These are phyloP conservation scores for Petrocephalus microphthalmus DNA, from an alignment of 2,113 vertebrate species.

Conservation along the genomic window DNA sequence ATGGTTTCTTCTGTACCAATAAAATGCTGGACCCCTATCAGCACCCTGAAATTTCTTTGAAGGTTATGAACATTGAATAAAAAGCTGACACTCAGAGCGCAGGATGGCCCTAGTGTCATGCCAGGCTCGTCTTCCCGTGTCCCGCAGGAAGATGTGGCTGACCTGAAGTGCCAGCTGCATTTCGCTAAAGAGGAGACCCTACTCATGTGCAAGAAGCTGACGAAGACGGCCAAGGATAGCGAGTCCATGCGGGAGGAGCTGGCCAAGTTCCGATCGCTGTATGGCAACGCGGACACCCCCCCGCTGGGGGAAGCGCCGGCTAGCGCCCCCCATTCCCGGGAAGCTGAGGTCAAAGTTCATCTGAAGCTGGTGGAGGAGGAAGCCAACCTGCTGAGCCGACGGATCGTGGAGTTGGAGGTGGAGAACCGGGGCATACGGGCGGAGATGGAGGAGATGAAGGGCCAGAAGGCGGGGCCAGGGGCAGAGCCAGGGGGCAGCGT, in stretches of 20 bases:
- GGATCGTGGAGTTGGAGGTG: constrained; percentile 92
- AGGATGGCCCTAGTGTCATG: background rate
- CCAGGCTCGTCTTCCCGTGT: background rate
- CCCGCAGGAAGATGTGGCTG: constrained; percentile 81
- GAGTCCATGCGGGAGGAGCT: constrained; percentile 86
- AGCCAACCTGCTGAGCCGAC: constrained; percentile 85
- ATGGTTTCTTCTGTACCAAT: background rate
- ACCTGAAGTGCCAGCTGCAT: constrained; percentile 91
- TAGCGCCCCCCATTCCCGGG: constrained; percentile 67
- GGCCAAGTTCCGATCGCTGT: constrained; percentile 76
- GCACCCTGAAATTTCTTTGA: constrained; percentile 16
- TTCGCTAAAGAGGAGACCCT: constrained; percentile 94
- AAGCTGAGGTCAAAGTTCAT: constrained; percentile 85
- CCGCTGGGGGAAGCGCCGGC: constrained; percentile 62
- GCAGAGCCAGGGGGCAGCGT: constrained; percentile 46
- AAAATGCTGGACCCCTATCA: background rate
- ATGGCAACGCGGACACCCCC: constrained; percentile 71
- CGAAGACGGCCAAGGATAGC: constrained; percentile 83
- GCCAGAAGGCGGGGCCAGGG: constrained; percentile 60
- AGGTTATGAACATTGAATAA: background rate
- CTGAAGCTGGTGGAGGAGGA: constrained; percentile 94
- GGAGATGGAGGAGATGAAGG: constrained; percentile 81
- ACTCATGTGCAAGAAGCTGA: constrained; percentile 97
- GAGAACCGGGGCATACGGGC: constrained; percentile 88
- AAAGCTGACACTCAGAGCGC: background rate